A percentile compares a stretch with the other conserved stretches of the same genome.
Evolutionary conservation across 1,140 invertebrate genomes (phyloP).

Genomic region (Dreissena rostriformis): DNA sequence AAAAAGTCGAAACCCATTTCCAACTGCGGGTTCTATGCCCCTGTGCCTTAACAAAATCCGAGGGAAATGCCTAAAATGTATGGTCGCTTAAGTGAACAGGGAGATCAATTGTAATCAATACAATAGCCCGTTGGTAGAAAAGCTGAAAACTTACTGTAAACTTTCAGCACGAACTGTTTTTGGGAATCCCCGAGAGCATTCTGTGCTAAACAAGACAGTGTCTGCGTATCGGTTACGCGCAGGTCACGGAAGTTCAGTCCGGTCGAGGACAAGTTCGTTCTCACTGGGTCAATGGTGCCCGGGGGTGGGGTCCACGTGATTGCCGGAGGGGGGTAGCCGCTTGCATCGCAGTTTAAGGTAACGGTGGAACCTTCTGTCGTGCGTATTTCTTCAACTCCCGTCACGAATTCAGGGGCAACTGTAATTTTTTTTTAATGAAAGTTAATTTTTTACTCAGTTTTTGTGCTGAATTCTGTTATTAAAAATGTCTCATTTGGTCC

Average conservation of each 20-base stretch:
- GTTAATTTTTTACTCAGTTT: too few species aligned
- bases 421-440: background rate
- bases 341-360: constrained; percentile 31
- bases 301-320: constrained; percentile 34
- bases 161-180: constrained; percentile 40
- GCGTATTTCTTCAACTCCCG: constrained; percentile 22
- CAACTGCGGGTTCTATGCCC: too few species aligned
- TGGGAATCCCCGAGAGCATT: constrained; percentile 34
- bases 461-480: too few species aligned
- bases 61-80: too few species aligned
- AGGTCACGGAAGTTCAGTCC: background rate
- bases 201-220: constrained; percentile 22
- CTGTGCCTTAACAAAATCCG: too few species aligned
- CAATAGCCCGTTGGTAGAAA: too few species aligned
- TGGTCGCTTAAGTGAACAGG: too few species aligned
- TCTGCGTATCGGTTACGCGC: constrained; percentile 6
- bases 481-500: too few species aligned
- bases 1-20: too few species aligned
- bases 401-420: constrained; percentile 16
- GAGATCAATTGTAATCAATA: too few species aligned
- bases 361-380: constrained; percentile 47
- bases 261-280: constrained; percentile 1
- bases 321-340: constrained; percentile 33
- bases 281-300: background rate
- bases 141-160: constrained; percentile 29